Percentiles rank a stretch among this genome's conserved stretches.
Evolutionary conservation across 2,113 vertebrate genomes (phyloP).

Genomic region (Alouatta palliata): DNA sequence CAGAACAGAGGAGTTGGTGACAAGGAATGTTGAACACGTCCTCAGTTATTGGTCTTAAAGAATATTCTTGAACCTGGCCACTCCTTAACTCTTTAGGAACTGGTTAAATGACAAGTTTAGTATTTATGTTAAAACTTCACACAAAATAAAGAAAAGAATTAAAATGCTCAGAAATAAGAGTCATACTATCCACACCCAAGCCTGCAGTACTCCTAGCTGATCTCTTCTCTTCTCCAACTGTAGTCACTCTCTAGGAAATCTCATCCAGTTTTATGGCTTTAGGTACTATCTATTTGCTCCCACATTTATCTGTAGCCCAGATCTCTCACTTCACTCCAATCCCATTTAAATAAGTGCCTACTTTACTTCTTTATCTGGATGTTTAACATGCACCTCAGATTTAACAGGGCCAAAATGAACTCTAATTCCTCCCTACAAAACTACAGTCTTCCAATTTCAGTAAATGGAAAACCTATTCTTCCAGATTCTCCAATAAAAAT

Average conservation of each 20-base stretch:
- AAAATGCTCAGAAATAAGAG: slow-evolving; percentile 23
- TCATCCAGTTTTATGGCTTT: neutral
- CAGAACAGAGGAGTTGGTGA: neutral
- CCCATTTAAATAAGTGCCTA: slow-evolving; percentile 4
- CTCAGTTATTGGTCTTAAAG: neutral
- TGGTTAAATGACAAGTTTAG: neutral
- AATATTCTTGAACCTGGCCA: neutral
- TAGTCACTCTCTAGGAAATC: neutral
- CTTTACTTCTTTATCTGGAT: neutral
- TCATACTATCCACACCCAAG: neutral
- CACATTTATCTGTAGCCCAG: neutral
- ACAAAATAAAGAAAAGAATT: neutral
- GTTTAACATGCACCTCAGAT: neutral
- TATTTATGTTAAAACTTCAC: slow-evolving; percentile 2
- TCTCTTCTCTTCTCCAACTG: neutral
- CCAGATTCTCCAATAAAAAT: neutral
- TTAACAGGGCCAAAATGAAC: neutral
- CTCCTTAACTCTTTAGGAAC: slow-evolving; percentile 27
- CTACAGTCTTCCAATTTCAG: neutral
- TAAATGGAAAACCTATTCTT: neutral
- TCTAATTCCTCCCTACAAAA: neutral
- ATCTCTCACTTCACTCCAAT: neutral
- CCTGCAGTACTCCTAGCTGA: neutral
- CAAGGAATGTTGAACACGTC: neutral
- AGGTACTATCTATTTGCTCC: neutral